Evolutionary conservation across 1,140 invertebrate genomes (phyloP).

Genomic region (Drosophila bifasciata): DNA sequence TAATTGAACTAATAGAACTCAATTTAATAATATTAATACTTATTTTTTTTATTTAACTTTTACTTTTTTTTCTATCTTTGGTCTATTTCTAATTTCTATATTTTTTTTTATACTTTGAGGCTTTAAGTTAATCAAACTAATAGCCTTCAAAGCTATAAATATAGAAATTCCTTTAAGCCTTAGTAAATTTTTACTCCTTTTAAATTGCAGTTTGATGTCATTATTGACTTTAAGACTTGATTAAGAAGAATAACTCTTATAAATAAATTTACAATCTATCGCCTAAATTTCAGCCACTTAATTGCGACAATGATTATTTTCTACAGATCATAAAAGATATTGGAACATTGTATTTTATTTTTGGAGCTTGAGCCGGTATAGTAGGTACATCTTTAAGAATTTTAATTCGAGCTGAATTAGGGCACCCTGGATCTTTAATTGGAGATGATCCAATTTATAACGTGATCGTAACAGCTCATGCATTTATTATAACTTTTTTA

Average conservation of each 20-base stretch:
- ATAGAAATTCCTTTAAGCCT: too few relatives aligned
- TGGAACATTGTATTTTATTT: constrained; percentile 88
- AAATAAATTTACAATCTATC: constrained; percentile 86
- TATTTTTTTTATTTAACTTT: constrained; percentile 75
- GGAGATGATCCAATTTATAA: constrained; percentile 90
- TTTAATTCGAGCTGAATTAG: too few relatives aligned
- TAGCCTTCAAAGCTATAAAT: too few relatives aligned
- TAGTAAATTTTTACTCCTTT: too few relatives aligned
- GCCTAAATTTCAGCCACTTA: constrained; percentile 85
- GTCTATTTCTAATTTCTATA: too few relatives aligned
- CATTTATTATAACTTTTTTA: constrained; percentile 89
- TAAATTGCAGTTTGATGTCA: too few relatives aligned
- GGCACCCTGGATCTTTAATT: constrained; percentile 84
- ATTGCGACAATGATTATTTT: constrained; percentile 86
- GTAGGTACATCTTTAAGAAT: constrained; percentile 54
- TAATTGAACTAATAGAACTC: constrained; percentile 62
- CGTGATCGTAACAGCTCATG: constrained; percentile 81
- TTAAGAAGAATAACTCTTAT: constrained; percentile 85
- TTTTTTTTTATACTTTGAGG: too few relatives aligned
- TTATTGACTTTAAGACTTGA: constrained; percentile 85
- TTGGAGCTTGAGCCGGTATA: constrained; percentile 71
- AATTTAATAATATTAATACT: constrained; percentile 32
- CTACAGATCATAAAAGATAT: constrained; percentile 92
- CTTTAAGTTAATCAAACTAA: too few relatives aligned
- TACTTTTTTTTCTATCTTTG: too few relatives aligned